A percentile compares a stretch with the other conserved stretches of the same genome.
These are phyloP conservation scores for Pseudorectes ferrugineus DNA, from an alignment of 2,113 vertebrate species.

Conservation along the genomic window DNA sequence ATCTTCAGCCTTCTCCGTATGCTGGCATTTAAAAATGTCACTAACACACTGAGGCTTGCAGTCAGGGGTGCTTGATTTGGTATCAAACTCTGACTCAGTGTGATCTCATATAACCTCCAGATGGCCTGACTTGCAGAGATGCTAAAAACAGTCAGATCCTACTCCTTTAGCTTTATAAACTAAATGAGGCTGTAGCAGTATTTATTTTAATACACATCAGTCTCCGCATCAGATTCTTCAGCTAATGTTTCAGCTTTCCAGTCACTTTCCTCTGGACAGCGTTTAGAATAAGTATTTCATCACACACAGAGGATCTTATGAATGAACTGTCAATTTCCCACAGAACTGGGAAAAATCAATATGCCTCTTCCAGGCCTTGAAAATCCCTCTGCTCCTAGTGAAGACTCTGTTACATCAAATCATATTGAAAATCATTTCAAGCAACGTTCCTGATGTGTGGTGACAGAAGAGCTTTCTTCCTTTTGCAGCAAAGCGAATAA, in stretches of 20 bases:
- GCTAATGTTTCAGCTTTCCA: slow-evolving; percentile 29
- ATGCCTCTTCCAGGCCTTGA: slow-evolving; percentile 41
- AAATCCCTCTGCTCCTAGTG: slow-evolving; percentile 42
- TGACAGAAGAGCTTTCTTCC: neutral
- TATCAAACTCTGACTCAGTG: slow-evolving; percentile 27
- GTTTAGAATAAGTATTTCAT: slow-evolving; percentile 53
- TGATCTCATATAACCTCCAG: slow-evolving; percentile 43
- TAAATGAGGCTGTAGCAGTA: neutral
- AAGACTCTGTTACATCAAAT: slow-evolving; percentile 31
- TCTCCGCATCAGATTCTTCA: neutral
- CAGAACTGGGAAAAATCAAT: slow-evolving; percentile 59
- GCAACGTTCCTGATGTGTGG: neutral
- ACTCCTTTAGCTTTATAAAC: neutral
- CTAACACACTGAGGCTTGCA: neutral
- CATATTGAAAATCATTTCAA: slow-evolving; percentile 4
- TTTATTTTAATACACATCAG: neutral
- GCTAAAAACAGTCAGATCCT: neutral
- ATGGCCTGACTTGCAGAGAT: neutral
- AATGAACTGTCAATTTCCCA: slow-evolving; percentile 64
- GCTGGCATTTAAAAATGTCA: neutral
- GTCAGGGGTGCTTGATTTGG: slow-evolving; percentile 2
- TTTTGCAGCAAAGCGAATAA: neutral
- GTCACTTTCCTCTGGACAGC: slow-evolving; percentile 18
- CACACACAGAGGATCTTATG: slow-evolving; percentile 28
- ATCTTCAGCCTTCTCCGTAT: neutral